Evolutionary conservation across 2,113 vertebrate species (phyloP), one percentile per base, ranked within the genome.

Genomic region (Aythya baeri): DNA sequence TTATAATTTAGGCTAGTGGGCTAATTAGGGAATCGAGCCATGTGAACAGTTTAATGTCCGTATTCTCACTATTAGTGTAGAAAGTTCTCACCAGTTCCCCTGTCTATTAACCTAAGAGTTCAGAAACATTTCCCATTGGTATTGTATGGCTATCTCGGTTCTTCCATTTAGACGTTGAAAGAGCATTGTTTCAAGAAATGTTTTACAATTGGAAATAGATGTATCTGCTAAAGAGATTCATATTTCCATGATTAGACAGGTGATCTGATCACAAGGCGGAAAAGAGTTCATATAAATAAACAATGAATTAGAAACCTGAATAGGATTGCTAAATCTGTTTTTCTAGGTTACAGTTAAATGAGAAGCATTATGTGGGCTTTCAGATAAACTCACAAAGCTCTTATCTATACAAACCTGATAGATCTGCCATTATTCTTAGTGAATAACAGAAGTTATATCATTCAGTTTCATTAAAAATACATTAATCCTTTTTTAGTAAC

Each of bases 401-500:
- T 96, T 94, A 92, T 93, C 82, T 62, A 11, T 91, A 86, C 46
- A 94, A 95, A 89, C 77, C 63, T 96, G 85, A 93, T 78, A 97
- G 95, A 96, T 88, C 91, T 96, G 84, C 93, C 88, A 86, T 97
- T 95, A 92, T 96, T 96, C 92, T 93, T 91, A 71, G 94, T 62
- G 91, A 97, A 91, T 93, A 96, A 83, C 91, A 94, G 93, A 97
- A 97, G 93, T 96, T 92, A 74, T 95, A 91, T 89, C 80, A 97
- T 81, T 86, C 71, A 32, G 29, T 93, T 94, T 96, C 96, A 97
- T 97, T 98, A 96, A 97, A 97, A 98, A 96, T 93, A 36, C 83
- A 97, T 97, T 81, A 83, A 91, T 92, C 71, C 94, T 93, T 95
- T 97, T 97, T 95, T 95, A 94, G 92, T 82, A 94, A 96, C 65